Evolutionary conservation across 2,113 vertebrate genomes (phyloP).

Genomic region (Oryzias javanicus): DNA sequence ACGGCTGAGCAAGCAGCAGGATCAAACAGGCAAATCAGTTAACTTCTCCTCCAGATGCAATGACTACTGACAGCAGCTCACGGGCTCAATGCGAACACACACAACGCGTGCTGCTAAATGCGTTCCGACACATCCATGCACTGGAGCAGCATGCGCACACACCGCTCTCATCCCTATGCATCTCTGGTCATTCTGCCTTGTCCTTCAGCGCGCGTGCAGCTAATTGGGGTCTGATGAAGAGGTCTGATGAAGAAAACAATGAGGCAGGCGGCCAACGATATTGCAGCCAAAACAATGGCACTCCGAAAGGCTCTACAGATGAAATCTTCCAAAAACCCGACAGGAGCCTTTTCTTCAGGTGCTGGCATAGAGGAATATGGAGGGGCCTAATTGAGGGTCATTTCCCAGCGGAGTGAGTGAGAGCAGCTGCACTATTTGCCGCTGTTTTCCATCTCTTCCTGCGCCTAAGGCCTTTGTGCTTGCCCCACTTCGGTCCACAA

Average conservation of each 20-base stretch:
- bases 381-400: conserved; percentile 59
- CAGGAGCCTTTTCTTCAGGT: conserved; percentile 54
- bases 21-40: conserved; percentile 63
- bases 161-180: background rate
- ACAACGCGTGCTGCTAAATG: background rate
- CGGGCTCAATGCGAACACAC: conserved; percentile 32
- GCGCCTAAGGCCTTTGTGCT: conserved; percentile 29
- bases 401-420: conserved; percentile 38
- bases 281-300: conserved; percentile 40
- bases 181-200: background rate
- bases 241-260: conserved; percentile 39
- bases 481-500: conserved; percentile 55
- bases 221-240: conserved; percentile 60
- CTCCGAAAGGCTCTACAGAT: conserved; percentile 33
- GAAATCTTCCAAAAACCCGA: conserved; percentile 41
- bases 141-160: background rate
- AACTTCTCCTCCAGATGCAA: conserved; percentile 41
- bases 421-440: conserved; percentile 45
- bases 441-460: conserved; percentile 40
- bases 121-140: conserved; percentile 1
- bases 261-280: conserved; percentile 30
- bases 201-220: conserved; percentile 24
- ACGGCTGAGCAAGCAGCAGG: conserved; percentile 49
- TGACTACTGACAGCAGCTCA: conserved; percentile 56
- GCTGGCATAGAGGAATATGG: conserved; percentile 44